phyloP scores from a whole-genome alignment of 2,113 vertebrate species.

The Aegithalos caudatus region DNA sequence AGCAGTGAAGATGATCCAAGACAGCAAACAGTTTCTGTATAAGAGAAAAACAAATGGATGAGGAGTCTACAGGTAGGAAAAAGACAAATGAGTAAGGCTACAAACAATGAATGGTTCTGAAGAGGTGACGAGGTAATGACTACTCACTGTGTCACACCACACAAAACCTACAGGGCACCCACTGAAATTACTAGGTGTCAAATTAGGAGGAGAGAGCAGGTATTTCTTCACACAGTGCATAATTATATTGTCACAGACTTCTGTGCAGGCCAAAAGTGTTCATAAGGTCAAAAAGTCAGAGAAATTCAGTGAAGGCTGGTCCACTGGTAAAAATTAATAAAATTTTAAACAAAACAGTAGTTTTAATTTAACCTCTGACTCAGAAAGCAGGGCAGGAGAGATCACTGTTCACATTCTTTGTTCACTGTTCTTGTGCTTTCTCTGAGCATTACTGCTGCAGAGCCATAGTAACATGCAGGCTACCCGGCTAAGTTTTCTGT shows the following conservation, averaged over 20 bases:
- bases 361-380: background rate
- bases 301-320: background rate
- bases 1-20: background rate
- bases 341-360: background rate
- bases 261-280: background rate
- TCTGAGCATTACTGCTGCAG: background rate
- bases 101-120: background rate
- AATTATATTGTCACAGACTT: slow-evolving; percentile 56
- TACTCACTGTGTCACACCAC: background rate
- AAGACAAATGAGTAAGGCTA: slow-evolving; percentile 2
- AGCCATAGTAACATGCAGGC: background rate
- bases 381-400: background rate
- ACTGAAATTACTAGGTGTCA: slow-evolving; percentile 54
- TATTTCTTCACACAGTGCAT: slow-evolving; percentile 6
- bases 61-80: background rate
- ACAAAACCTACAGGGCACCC: slow-evolving; percentile 27
- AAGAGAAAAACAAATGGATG: background rate
- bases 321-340: background rate
- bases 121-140: slow-evolving; percentile 30
- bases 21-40: background rate
- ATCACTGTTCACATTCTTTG: background rate
- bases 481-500: background rate
- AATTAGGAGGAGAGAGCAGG: background rate
- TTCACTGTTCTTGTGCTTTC: background rate
- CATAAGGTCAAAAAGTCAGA: slow-evolving; percentile 22